Evolutionary conservation across 1,140 invertebrate genomes (phyloP), one percentile per base, ranked within the genome.

Genomic region (Hypothenemus hampei): DNA sequence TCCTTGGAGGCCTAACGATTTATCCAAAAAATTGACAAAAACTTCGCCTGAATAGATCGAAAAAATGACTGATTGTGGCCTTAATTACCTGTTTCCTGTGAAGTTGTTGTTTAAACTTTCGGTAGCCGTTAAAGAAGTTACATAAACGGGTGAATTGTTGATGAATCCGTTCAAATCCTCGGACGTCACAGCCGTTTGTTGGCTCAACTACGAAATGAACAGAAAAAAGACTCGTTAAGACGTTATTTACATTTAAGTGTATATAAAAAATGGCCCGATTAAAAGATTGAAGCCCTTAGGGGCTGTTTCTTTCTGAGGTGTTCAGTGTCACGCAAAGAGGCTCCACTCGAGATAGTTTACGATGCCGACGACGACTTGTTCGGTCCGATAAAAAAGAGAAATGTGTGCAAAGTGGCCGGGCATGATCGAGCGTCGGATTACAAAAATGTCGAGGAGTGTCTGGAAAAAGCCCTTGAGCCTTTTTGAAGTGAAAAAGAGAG

Each of bases 101-200:
- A 61, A 69, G 55, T 72, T 73, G 72, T 75, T 62, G 72, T 73
- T 65, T 69, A 72, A 49, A 75, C 73, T 69, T 61, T 81, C 80
- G 64, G 80, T 81, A 62, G 81, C 79, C 63, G 78, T 80, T 55
- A 83, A 81, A 46, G 84, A 86, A 43, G 86, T 89, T 50, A 88
- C 85, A 75, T 89, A 89, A 52, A 89, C 86, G 18, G 85, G 83
- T 23, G 82, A 82, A 68, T 79, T 83, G 60, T 82, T 82, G 57
- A 86, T 83, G 68, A 85, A 82, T 15, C 83, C 83, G 75, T 85
- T 85, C 53, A 84, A 72, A 57, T 87, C 84, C 68, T 82, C 80
- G 57, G 79, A 75, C 22, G 59, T 47, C n/a, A 46, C 49, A 65
- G 66, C 40, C 65, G 78, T 77, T 62, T 78, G 76, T 69, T 81